Evolutionary conservation across 1,140 invertebrate genomes (phyloP).

Genomic region (Drusus annulatus): DNA sequence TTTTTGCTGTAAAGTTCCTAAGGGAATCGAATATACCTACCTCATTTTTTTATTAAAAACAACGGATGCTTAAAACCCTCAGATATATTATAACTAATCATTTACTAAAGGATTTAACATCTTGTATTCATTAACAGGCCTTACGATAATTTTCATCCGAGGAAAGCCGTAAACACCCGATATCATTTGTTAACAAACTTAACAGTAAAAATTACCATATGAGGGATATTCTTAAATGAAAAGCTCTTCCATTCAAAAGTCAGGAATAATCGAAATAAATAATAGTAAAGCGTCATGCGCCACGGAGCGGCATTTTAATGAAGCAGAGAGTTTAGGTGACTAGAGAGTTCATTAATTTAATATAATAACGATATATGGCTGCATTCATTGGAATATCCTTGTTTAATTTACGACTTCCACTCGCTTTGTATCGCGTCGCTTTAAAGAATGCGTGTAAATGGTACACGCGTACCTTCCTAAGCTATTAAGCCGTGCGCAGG

Average conservation of each 20-base stretch:
- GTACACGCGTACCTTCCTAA: not conserved
- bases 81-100: no score
- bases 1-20: no score
- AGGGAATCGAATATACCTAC: no score
- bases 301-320: constrained; percentile 23
- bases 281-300: not conserved
- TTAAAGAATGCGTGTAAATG: not conserved
- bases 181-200: not conserved
- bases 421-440: constrained; percentile 22
- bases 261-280: not conserved
- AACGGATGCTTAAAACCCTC: no score
- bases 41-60: no score
- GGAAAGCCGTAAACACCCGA: not conserved
- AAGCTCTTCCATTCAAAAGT: not conserved
- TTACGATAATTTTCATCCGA: no score
- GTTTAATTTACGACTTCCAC: constrained; percentile 33
- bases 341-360: constrained; percentile 30
- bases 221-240: not conserved
- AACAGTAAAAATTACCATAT: not conserved
- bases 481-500: constrained; percentile 11
- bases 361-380: constrained; percentile 16
- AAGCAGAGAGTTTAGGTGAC: not conserved
- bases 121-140: no score
- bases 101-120: no score
- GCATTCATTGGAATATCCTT: constrained; percentile 21